phyloP scores from a whole-genome alignment of 2,797 vertebrate species.

The Hoplostethus mediterraneus region DNA sequence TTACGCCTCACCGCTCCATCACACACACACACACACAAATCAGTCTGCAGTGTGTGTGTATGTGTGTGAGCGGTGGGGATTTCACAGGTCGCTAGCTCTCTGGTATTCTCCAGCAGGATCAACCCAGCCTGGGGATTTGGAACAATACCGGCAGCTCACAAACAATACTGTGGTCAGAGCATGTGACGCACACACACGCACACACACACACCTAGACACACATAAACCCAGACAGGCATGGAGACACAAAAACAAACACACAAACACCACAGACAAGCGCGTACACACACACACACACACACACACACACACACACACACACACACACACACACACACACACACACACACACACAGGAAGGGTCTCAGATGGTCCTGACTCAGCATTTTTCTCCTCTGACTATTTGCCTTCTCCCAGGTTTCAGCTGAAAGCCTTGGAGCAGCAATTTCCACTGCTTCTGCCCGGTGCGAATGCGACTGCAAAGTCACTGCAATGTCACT shows the following conservation, averaged over 20 bases:
- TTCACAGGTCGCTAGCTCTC: conserved; percentile 23
- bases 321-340: neutral
- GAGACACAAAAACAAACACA: conserved; percentile 1
- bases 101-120: conserved; percentile 29
- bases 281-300: neutral
- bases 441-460: conserved; percentile 43
- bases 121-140: conserved; percentile 13
- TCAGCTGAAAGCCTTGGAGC: neutral
- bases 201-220: neutral
- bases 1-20: neutral
- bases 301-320: neutral
- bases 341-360: neutral
- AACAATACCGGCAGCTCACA: conserved; percentile 20
- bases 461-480: conserved; percentile 42
- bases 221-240: neutral
- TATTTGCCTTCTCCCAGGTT: neutral
- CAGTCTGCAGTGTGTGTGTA: neutral
- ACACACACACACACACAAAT: conserved; percentile 6
- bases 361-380: conserved; percentile 5
- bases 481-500: conserved; percentile 66
- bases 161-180: neutral
- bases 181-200: conserved; percentile 2
- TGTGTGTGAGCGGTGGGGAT: neutral
- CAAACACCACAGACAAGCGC: neutral
- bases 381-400: neutral